These are phyloP conservation scores for Centropus bengalensis DNA, from an alignment of 2,113 vertebrate species.

Conservation along the genomic window DNA sequence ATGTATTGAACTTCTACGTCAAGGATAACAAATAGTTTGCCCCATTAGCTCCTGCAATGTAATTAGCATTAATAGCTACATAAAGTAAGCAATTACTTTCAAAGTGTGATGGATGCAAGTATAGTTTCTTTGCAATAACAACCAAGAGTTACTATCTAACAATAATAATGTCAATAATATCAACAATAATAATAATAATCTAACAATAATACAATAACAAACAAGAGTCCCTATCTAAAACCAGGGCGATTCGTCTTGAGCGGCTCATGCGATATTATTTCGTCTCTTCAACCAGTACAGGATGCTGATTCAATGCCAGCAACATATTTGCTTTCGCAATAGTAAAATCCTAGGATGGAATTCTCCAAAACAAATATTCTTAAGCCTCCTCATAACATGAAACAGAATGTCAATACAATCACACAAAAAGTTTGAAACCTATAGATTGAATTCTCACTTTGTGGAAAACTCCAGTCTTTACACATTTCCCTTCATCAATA, in stretches of 20 bases:
- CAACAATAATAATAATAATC: too few species aligned
- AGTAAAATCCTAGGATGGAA: background rate
- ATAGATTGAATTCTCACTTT: conserved; percentile 1
- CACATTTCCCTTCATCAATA: background rate
- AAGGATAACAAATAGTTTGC: conserved; percentile 25
- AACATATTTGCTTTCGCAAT: background rate
- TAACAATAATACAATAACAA: too few species aligned
- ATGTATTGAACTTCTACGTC: background rate
- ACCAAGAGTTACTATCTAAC: background rate
- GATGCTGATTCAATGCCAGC: background rate
- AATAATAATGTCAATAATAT: too few species aligned
- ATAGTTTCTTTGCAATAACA: conserved; percentile 24
- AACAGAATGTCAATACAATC: background rate
- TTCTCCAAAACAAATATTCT: conserved; percentile 19
- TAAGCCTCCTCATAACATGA: background rate
- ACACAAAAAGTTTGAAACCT: background rate
- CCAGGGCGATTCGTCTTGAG: background rate
- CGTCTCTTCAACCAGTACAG: background rate
- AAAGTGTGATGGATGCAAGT: background rate
- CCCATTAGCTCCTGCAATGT: background rate
- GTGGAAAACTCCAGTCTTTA: background rate
- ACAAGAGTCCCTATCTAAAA: background rate
- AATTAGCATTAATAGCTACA: conserved; percentile 45
- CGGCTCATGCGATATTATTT: background rate
- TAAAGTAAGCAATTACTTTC: conserved; percentile 38